A percentile compares a stretch with the other conserved stretches of the same genome.
Conservation (phyloP, 2,888 invertebrate genomes). For the Dynastes hyllus region DNA sequence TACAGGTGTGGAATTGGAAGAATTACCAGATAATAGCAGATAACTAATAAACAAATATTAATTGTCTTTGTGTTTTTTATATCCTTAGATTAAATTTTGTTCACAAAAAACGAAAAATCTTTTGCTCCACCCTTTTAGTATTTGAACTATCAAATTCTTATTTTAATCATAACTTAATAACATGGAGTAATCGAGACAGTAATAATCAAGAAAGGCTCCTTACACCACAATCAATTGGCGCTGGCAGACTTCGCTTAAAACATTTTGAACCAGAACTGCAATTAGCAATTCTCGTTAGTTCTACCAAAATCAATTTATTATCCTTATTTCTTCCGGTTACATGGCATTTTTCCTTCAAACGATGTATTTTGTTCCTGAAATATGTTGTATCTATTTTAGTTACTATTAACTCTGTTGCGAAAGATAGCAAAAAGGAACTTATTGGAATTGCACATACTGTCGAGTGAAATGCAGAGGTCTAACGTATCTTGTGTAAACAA, state of each 20-base stretch:
- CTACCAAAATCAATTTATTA: slow-evolving; percentile 73
- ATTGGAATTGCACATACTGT: slow-evolving; percentile 52
- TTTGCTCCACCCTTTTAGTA: too few species aligned
- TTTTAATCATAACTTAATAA: too few species aligned
- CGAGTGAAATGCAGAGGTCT: slow-evolving; percentile 74
- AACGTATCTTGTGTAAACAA: slow-evolving; percentile 77
- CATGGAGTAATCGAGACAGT: too few species aligned
- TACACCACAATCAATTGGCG: slow-evolving; percentile 55
- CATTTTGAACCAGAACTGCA: slow-evolving; percentile 75
- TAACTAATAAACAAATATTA: too few species aligned
- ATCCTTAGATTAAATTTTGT: too few species aligned
- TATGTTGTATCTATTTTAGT: slow-evolving; percentile 7
- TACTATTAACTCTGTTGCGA: slow-evolving; percentile 60
- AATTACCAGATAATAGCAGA: too few species aligned
- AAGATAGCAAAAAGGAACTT: slow-evolving; percentile 62
- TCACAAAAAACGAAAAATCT: too few species aligned
- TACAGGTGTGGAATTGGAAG: too few species aligned
- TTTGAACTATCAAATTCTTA: too few species aligned
- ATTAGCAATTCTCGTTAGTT: slow-evolving; percentile 72
- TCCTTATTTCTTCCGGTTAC: slow-evolving; percentile 75
- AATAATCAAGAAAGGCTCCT: background rate
- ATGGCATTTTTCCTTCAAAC: slow-evolving; percentile 73
- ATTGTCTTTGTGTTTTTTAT: too few species aligned
- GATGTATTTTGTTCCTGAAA: slow-evolving; percentile 43
- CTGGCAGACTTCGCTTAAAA: slow-evolving; percentile 68